Evolutionary conservation across 2,797 vertebrate genomes (phyloP).

Genomic region (Carapus acus): DNA sequence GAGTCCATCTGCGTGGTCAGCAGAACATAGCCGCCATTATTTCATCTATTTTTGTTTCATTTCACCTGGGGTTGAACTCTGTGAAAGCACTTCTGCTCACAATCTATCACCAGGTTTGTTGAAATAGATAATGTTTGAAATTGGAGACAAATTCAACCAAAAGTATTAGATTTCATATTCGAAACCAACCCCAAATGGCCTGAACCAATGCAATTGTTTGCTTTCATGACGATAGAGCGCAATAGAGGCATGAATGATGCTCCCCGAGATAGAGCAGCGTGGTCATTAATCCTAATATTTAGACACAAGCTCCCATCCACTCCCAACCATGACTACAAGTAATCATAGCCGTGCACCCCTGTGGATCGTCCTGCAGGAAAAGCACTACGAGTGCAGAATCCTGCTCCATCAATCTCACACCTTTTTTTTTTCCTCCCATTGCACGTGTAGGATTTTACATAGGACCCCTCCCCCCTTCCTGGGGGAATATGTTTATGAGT

Average conservation of each 20-base stretch:
- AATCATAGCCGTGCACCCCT: slow-evolving; percentile 58
- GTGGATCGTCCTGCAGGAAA: slow-evolving; percentile 54
- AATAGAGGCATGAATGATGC: slow-evolving; percentile 56
- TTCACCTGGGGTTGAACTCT: slow-evolving; percentile 20
- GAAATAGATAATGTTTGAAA: not conserved
- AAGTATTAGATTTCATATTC: slow-evolving; percentile 9
- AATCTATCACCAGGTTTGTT: slow-evolving; percentile 33
- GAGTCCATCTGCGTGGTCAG: slow-evolving; percentile 38
- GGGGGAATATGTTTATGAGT: slow-evolving; percentile 52
- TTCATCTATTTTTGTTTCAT: slow-evolving; percentile 32
- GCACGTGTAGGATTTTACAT: slow-evolving; percentile 40
- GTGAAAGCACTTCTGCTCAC: slow-evolving; percentile 25
- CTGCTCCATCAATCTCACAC: slow-evolving; percentile 64
- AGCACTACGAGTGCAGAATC: slow-evolving; percentile 47
- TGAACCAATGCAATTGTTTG: slow-evolving; percentile 42
- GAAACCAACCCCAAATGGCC: slow-evolving; percentile 18
- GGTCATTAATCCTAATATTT: slow-evolving; percentile 69
- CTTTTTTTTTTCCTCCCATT: slow-evolving; percentile 27
- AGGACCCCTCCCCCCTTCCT: slow-evolving; percentile 27
- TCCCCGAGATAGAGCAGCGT: slow-evolving; percentile 42
- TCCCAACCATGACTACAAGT: slow-evolving; percentile 57
- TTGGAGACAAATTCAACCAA: slow-evolving; percentile 18
- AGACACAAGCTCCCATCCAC: slow-evolving; percentile 53
- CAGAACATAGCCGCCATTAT: slow-evolving; percentile 28
- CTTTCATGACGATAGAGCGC: slow-evolving; percentile 25